Base-by-base conservation (phyloP, 2,113 vertebrate species). In the Conger conger region DNA sequence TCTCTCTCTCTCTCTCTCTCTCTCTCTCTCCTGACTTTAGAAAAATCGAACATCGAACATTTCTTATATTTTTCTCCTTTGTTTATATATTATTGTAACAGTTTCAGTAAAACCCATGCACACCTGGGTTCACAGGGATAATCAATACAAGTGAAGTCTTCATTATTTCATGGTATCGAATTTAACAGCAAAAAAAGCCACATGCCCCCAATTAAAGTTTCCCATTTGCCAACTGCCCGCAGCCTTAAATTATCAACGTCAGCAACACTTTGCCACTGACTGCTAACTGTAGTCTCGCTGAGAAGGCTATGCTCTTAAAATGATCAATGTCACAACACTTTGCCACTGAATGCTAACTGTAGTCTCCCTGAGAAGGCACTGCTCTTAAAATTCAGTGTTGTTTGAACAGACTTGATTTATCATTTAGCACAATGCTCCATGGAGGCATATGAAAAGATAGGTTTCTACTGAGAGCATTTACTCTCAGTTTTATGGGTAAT, bases 151-250 rank as follows among this genome's bases (percentile, higher is more conserved):
- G 57, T 63, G 38, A 23, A 80, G 38, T 30, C 50, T 80, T 80
- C 42, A 80, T n/a, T 80, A 80, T 80, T 80, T 80, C 50, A 45
- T 80, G 40, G 23, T n/a, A 80, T 80, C 30, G 16, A 27, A 79
- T 79, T 79, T 79, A 36, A 45, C 40, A 27, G 79, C 23, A n/a
- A 50, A 80, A 45, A 80, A 80, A 80, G 79, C 79, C 37, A n/a
- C 3, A 3, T 80, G 40, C 40, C 38, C 27, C 3, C 18, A 11
- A 20, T 80, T 42, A 80, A 37, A 57, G 54, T 57, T 57, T 7
- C 23, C 20, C 1, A 68, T 20, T n/a, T n/a, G 27, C 60, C 3
- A 4, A n/a, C 60, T n/a, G 60, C n/a, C 60, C 60, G n/a, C 20
- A 9, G 60, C 27, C 27, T 68, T n/a, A 68, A 57, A 68, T 68